Evolutionary conservation across 2,888 invertebrate species (phyloP).

Genomic region (Uropetala carovei): DNA sequence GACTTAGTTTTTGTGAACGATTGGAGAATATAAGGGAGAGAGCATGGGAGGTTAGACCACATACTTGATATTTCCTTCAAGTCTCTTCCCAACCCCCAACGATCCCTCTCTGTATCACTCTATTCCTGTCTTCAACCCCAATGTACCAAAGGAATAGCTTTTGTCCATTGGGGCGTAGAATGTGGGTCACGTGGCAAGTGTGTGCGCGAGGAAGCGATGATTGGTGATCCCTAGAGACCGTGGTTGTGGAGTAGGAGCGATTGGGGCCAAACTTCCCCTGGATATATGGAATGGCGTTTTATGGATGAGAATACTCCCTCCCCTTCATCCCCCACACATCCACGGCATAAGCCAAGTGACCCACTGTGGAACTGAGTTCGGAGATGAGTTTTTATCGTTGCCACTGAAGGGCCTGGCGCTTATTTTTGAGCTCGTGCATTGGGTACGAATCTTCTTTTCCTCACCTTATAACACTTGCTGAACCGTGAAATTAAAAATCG

Average conservation of each 20-base stretch:
- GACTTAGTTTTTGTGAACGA: too few species aligned
- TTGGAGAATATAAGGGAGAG: too few species aligned
- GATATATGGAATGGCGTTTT: not conserved
- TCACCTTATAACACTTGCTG: not conserved
- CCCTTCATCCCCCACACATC: not conserved
- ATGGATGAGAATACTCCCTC: not conserved
- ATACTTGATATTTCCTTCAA: too few species aligned
- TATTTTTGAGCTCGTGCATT: not conserved
- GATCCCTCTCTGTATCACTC: not conserved
- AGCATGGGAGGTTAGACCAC: too few species aligned
- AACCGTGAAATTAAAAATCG: not conserved
- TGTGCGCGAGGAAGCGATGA: not conserved
- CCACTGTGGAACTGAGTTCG: not conserved
- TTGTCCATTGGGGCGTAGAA: slow-evolving; percentile 2
- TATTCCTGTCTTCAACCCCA: not conserved
- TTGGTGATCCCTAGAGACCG: not conserved
- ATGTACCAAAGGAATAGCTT: slow-evolving; percentile 22
- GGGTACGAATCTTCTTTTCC: not conserved
- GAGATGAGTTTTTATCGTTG: not conserved
- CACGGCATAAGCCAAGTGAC: slow-evolving; percentile 2
- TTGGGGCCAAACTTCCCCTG: not conserved
- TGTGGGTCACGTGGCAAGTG: not conserved
- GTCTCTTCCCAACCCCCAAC: not conserved
- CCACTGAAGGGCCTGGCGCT: not conserved
- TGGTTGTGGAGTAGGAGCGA: not conserved